These are phyloP conservation scores for Tragelaphus strepsiceros DNA, from an alignment of 2,113 vertebrate genomes.

Conservation along the genomic window DNA sequence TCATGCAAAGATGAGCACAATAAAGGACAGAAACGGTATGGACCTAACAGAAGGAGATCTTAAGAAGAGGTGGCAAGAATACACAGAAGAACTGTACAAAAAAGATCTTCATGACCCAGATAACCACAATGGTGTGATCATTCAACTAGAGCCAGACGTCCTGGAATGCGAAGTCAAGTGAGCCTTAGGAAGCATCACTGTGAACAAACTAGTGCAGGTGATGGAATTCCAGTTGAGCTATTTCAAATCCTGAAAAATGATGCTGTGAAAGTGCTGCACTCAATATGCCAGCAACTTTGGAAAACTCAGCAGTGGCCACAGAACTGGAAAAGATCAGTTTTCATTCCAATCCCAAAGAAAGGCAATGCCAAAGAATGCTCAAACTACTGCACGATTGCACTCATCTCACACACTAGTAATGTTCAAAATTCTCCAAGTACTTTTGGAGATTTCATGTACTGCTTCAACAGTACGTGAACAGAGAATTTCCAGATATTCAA, in stretches of 20 bases:
- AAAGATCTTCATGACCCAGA: neutral
- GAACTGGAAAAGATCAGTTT: too few species aligned
- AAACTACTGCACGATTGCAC: too few species aligned
- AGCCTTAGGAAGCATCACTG: neutral
- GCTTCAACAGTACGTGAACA: neutral
- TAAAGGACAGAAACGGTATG: neutral
- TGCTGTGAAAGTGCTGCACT: neutral
- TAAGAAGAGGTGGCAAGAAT: neutral
- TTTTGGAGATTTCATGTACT: neutral
- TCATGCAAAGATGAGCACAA: neutral
- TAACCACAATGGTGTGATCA: neutral
- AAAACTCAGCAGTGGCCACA: too few species aligned
- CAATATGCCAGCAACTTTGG: too few species aligned
- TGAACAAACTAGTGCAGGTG: neutral
- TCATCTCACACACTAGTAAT: too few species aligned
- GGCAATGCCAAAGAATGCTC: too few species aligned
- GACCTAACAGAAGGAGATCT: neutral
- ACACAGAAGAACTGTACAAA: neutral
- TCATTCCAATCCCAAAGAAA: too few species aligned
- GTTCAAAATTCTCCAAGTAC: too few species aligned
- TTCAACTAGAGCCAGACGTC: neutral
- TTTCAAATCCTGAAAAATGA: neutral
- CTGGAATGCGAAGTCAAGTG: neutral
- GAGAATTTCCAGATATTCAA: neutral
- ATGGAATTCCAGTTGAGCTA: neutral